These are phyloP conservation scores for Invenusta paracnida DNA, from an alignment of 2,888 invertebrate genomes.

Conservation along the genomic window DNA sequence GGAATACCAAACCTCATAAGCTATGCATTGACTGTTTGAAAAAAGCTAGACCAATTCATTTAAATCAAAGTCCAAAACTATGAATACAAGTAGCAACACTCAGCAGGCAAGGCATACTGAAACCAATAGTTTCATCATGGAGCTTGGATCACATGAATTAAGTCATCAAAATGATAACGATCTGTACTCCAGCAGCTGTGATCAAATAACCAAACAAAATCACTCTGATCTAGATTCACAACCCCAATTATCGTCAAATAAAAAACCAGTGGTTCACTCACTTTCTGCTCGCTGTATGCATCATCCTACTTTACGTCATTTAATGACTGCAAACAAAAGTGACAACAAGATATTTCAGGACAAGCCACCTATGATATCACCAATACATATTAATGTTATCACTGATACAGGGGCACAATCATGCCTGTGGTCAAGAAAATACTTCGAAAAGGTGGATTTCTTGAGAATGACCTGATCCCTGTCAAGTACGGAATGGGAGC, in stretches of 20 bases:
- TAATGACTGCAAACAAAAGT: background rate
- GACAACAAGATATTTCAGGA: background rate
- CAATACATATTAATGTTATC: background rate
- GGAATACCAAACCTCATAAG: background rate
- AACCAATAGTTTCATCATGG: background rate
- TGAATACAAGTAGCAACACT: background rate
- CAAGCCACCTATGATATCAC: background rate
- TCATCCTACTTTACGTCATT: background rate
- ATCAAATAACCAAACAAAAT: background rate
- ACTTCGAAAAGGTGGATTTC: background rate
- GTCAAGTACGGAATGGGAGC: background rate
- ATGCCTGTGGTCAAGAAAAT: background rate
- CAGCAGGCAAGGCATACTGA: background rate
- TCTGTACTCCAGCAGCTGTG: background rate
- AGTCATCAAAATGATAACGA: too few relatives aligned
- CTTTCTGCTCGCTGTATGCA: background rate
- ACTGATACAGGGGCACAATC: background rate
- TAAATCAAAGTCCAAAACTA: background rate
- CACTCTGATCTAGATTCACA: background rate
- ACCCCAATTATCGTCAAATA: too few relatives aligned
- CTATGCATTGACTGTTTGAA: conserved; percentile 4
- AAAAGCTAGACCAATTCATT: background rate
- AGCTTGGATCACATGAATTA: background rate
- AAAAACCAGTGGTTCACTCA: too few relatives aligned
- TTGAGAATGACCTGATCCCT: background rate